Evolutionary conservation across 2,797 vertebrate genomes (phyloP).

Genomic region (Cynopterus sphinx): DNA sequence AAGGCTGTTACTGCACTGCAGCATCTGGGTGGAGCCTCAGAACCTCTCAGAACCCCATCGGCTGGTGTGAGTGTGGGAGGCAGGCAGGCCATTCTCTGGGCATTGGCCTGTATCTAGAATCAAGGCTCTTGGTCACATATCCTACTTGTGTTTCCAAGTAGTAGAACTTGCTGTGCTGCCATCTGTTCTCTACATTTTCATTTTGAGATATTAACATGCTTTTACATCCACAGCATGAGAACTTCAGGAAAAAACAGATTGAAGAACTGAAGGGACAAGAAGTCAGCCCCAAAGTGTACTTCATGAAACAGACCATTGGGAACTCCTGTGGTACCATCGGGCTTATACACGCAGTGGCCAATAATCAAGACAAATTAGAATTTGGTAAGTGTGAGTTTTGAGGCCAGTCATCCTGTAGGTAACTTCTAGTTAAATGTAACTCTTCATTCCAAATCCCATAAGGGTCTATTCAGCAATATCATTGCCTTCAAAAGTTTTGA

Average conservation of each 20-base stretch:
- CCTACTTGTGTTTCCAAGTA: background rate
- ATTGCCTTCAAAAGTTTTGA: background rate
- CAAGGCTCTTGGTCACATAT: background rate
- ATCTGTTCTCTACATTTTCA: background rate
- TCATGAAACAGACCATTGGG: slow-evolving; percentile 94
- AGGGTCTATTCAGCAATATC: background rate
- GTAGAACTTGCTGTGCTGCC: background rate
- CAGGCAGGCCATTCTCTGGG: background rate
- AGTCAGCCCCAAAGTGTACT: slow-evolving; percentile 90
- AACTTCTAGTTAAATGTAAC: background rate
- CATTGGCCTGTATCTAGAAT: background rate
- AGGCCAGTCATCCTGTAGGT: too few relatives aligned
- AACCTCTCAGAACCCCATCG: background rate
- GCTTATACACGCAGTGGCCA: slow-evolving; percentile 94
- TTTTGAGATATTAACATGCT: background rate
- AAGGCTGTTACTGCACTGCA: slow-evolving; percentile 55
- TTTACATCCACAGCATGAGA: slow-evolving; percentile 90
- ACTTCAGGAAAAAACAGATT: slow-evolving; percentile 92
- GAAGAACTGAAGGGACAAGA: slow-evolving; percentile 88
- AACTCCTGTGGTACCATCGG: slow-evolving; percentile 98
- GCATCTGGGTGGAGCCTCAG: slow-evolving; percentile 50
- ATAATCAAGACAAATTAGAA: slow-evolving; percentile 92
- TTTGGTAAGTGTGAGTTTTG: slow-evolving; percentile 89
- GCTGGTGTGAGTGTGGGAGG: background rate
- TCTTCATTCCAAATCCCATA: background rate